Conservation (phyloP, 2,113 vertebrate species). For the Hyperoodon ampullatus region DNA sequence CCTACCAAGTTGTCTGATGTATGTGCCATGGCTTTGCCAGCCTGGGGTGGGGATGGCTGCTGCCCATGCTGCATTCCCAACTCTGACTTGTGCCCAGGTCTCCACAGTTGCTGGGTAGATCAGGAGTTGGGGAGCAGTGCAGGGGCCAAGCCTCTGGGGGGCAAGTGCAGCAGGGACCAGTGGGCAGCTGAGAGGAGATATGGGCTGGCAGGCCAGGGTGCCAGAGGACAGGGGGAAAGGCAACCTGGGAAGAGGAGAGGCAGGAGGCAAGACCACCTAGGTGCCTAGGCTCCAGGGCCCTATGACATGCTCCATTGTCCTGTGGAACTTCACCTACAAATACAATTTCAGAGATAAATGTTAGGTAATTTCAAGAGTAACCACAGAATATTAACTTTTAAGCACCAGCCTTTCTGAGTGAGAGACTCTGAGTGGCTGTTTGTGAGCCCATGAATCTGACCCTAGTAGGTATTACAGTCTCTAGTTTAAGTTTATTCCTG, state of each 20-base stretch:
- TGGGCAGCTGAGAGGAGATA: not conserved
- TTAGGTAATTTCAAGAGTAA: not conserved
- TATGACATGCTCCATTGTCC: not conserved
- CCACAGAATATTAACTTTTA: not conserved
- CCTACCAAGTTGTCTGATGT: not conserved
- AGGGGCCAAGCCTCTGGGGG: not conserved
- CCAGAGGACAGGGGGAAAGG: no score
- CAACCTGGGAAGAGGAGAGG: no score
- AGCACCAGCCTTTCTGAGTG: not conserved
- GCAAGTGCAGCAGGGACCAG: not conserved
- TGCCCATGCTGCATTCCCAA: not conserved
- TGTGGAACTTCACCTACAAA: not conserved
- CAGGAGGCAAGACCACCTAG: no score
- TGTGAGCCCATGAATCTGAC: not conserved
- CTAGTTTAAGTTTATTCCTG: not conserved
- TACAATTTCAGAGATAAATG: not conserved
- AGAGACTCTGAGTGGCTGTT: not conserved
- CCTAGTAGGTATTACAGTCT: not conserved
- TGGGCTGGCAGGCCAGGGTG: not conserved
- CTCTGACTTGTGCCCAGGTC: not conserved
- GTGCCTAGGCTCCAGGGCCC: not conserved
- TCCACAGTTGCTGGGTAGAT: not conserved
- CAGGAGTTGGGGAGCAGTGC: not conserved
- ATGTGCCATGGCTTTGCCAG: not conserved
- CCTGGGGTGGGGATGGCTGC: not conserved